Evolutionary conservation across 2,113 vertebrate genomes (phyloP), one percentile per base, ranked within the genome.

Genomic region (Seriola aureovittata): DNA sequence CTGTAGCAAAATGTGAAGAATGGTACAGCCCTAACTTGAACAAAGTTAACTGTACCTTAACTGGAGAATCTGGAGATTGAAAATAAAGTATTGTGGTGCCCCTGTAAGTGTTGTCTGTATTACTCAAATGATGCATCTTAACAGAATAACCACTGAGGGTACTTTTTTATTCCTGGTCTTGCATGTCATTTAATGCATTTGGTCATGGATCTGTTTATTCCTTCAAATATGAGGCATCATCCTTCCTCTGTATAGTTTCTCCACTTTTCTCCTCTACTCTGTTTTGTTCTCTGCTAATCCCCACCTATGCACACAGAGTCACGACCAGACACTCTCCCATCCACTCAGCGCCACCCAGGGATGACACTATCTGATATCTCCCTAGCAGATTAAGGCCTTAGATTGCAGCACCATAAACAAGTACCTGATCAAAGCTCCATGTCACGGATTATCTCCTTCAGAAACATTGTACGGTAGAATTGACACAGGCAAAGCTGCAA

Each of bases 381-480:
- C 74, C 42, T 36, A 60, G 78, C 88, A 93, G 93, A 94, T 93
- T 91, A 94, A 80, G 68, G 83, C 84, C 63, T 91, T 80, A 78
- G 90, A 91, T 89, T 90, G 74, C 90, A 72, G 82, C 69, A 25
- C 82, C 88, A 91, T 89, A 89, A 92, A 93, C 93, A 94, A 88
- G 91, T 89, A 84, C 92, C 90, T 94, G 93, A 94, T 94, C 89
- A 82, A 84, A 92, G 77, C 90, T 66, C 82, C 48, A 74, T 88
- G 91, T 92, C 90, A 84, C 84, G 89, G 93, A 94, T 94, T 93
- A 93, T 87, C 83, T 86, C 77, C 79, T 83, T 80, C 70, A 84
- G 86, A 91, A 90, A 92, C 79, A 79, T 89, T 87, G 81, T 71
- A 79, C 52, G 72, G 25, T 63, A 55, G 55, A 86, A 91, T 83